phyloP scores from a whole-genome alignment of 2,797 vertebrate species.

The Dipus sagitta region DNA sequence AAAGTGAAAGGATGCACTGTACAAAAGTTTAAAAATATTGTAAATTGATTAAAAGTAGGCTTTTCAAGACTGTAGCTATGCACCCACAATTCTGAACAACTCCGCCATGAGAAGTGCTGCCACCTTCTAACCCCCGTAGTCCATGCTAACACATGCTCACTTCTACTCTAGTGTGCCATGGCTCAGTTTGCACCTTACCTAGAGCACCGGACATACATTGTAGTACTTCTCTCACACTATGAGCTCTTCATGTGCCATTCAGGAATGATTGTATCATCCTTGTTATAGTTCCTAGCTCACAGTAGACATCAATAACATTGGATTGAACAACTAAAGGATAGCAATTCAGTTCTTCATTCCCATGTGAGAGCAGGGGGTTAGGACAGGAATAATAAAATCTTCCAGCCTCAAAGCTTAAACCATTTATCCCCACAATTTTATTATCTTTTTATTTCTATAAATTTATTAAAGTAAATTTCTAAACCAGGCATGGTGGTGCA shows the following conservation, averaged over 20 bases:
- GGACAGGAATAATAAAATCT: background rate
- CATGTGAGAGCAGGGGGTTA: background rate
- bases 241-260: background rate
- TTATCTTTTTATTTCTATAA: background rate
- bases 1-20: background rate
- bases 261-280: background rate
- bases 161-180: background rate
- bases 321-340: background rate
- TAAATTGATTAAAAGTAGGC: background rate
- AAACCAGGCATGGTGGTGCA: too few species aligned
- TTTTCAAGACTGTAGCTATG: background rate
- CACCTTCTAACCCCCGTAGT: rapidly evolving
- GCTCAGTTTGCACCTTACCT: background rate
- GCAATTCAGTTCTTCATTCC: constrained; percentile 27
- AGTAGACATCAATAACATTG: background rate
- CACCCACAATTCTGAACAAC: background rate
- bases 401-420: background rate
- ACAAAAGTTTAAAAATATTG: background rate
- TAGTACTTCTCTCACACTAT: background rate
- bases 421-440: background rate
- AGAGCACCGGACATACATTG: background rate
- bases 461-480: constrained; percentile 9
- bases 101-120: background rate
- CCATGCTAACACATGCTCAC: background rate
- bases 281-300: background rate